Percentiles rank a stretch among this genome's conserved stretches.
Evolutionary conservation across 2,888 invertebrate species (phyloP).

Genomic region (Molanna angustata): DNA sequence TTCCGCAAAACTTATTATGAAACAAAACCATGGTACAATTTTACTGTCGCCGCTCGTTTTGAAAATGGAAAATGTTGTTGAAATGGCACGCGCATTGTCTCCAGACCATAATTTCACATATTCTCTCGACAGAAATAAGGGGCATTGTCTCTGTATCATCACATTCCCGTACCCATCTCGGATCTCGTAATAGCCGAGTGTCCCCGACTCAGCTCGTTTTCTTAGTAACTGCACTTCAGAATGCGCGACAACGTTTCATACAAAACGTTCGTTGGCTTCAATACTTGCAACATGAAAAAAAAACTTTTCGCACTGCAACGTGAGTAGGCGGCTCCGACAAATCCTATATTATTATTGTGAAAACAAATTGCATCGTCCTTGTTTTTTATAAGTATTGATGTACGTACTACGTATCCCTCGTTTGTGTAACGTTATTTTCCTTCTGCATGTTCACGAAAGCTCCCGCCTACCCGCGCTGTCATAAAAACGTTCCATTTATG

Average conservation of each 20-base stretch:
- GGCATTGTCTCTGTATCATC: no score
- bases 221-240: constrained; percentile 9
- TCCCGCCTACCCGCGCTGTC: constrained; percentile 4
- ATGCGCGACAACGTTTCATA: constrained; percentile 2
- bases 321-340: no score
- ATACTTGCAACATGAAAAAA: constrained; percentile 3
- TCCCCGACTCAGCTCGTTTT: constrained; percentile 5
- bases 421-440: no score
- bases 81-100: not conserved
- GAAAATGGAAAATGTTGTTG: not conserved
- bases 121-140: no score
- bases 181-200: no score
- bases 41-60: not conserved
- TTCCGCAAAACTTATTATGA: not conserved
- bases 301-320: constrained; percentile 2
- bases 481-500: constrained; percentile 16
- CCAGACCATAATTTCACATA: no score
- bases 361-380: constrained; percentile 17
- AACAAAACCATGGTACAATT: not conserved
- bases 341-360: not conserved
- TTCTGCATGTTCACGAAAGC: no score
- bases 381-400: constrained; percentile 4
- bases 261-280: constrained; percentile 11
- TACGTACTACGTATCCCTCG: not conserved
- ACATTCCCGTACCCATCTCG: no score